These are phyloP conservation scores for Alethe castanea DNA, from an alignment of 2,113 vertebrate genomes.

Conservation along the genomic window DNA sequence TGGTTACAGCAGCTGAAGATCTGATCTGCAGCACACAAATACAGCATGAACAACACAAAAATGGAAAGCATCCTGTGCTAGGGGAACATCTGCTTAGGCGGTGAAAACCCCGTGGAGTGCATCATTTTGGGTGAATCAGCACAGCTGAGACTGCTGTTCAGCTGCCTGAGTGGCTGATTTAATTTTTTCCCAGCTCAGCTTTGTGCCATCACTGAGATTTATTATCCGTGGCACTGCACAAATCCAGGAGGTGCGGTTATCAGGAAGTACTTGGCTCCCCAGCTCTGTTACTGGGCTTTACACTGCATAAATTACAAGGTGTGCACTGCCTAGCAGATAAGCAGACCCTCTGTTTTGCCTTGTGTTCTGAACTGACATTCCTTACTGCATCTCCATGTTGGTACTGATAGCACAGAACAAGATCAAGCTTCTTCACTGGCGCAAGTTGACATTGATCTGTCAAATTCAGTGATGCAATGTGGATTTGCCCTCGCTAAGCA, in stretches of 20 bases:
- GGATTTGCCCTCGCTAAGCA: background rate
- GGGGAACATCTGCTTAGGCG: slow-evolving; percentile 33
- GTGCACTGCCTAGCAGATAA: background rate
- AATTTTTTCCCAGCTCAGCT: background rate
- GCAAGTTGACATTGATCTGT: rapidly evolving
- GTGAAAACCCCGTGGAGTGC: slow-evolving; percentile 21
- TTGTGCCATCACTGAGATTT: background rate
- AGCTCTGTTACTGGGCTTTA: background rate
- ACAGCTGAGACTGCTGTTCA: background rate
- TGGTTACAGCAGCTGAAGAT: background rate
- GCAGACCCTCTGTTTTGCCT: background rate
- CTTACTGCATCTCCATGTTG: background rate
- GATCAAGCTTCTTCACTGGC: rapidly evolving
- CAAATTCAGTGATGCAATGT: background rate
- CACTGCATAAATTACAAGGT: slow-evolving; percentile 7
- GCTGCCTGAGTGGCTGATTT: background rate
- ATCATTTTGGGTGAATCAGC: slow-evolving; percentile 50
- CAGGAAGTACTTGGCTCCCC: background rate
- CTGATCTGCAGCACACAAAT: slow-evolving; percentile 1
- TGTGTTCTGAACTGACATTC: background rate
- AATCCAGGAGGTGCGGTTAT: background rate
- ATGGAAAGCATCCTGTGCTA: slow-evolving; percentile 39
- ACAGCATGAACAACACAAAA: slow-evolving; percentile 1
- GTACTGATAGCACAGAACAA: background rate
- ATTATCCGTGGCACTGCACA: background rate